phyloP scores from a whole-genome alignment of 2,888 invertebrate genomes.

The Dynastes tityus region DNA sequence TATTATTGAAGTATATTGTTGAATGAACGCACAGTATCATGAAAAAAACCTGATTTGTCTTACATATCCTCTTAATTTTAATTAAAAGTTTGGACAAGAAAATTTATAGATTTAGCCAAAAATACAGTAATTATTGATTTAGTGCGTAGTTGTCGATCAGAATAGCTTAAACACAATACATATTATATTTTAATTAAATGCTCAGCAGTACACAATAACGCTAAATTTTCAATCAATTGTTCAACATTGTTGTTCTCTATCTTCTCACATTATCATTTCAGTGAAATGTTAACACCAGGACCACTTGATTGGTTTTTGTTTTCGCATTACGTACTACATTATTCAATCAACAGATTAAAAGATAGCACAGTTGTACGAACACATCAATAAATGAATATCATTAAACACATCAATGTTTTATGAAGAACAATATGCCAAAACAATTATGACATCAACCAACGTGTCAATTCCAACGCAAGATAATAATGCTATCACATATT shows the following conservation, averaged over 20 bases:
- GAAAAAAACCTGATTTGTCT: too few relatives aligned
- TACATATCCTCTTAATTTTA: too few relatives aligned
- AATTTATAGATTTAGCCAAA: too few relatives aligned
- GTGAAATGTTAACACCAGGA: constrained; percentile 18
- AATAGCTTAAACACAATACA: too few relatives aligned
- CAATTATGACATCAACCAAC: constrained; percentile 26
- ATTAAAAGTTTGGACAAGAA: too few relatives aligned
- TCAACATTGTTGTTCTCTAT: constrained; percentile 13
- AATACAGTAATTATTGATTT: too few relatives aligned
- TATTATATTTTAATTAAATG: not conserved
- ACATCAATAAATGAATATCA: constrained; percentile 24
- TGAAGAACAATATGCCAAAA: constrained; percentile 24
- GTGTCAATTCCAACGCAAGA: constrained; percentile 24
- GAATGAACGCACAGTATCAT: too few relatives aligned
- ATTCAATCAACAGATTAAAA: constrained; percentile 25
- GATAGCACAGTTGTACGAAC: constrained; percentile 36
- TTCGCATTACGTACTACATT: constrained; percentile 19
- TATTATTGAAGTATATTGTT: too few relatives aligned
- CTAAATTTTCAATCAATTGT: constrained; percentile 14
- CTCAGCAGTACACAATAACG: not conserved
- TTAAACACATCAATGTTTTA: constrained; percentile 16
- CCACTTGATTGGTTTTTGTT: constrained; percentile 33
- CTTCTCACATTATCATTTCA: constrained; percentile 19
- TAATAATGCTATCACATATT: constrained; percentile 4
- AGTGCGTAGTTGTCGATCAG: too few relatives aligned